Base-by-base conservation (phyloP, 2,113 vertebrate species). In the Plectropomus leopardus region DNA sequence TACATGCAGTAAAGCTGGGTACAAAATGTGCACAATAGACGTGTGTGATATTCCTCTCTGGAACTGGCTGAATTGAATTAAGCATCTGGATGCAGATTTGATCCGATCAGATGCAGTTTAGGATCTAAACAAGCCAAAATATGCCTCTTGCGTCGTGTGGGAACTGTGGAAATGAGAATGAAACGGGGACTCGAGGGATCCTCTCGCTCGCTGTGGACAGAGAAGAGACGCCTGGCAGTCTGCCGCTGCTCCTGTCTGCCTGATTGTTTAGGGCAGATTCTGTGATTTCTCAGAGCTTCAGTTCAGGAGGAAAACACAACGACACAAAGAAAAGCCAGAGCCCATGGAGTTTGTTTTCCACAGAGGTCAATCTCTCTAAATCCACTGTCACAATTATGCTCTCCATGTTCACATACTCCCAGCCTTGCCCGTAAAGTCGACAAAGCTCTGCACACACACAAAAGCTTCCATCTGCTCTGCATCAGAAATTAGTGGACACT, bases 211-310 rank as follows among this genome's bases (percentile, higher is more conserved):
- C 64, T 7, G 42, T 78, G 77, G 69, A 82, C 76, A 28, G 71
- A 84, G 70, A 34, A 45, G 54, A 83, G 54, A 80, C 8, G 60
- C 5, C 36, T 84, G 86, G 72, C 86, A 50, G 48, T 23, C 64
- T 64, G 82, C 72, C 72, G 57, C 34, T 4, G 32, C 50, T 82
- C 57, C 53, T 26, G 23, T 36, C 70, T 63, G 53, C n/a, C n/a
- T 45, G 59, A 85, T 89, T 86, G 67, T 83, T 86, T 84, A 81
- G 45, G 51, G 28, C 66, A 79, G 59, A 88, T 68, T 80, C 59
- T 78, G 53, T 65, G 44, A 77, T 76, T 89, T 34, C 28, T 82
- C 53, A 55, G 34, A 40, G 51, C 36, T 54, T 66, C 2, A 36
- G 23, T 65, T 87, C 53, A 57, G 13, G 19, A 42, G 26, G 1